A percentile compares a stretch with the other conserved stretches of the same genome.
Evolutionary conservation across 2,888 invertebrate genomes (phyloP).

Genomic region (Sesia bembeciformis): DNA sequence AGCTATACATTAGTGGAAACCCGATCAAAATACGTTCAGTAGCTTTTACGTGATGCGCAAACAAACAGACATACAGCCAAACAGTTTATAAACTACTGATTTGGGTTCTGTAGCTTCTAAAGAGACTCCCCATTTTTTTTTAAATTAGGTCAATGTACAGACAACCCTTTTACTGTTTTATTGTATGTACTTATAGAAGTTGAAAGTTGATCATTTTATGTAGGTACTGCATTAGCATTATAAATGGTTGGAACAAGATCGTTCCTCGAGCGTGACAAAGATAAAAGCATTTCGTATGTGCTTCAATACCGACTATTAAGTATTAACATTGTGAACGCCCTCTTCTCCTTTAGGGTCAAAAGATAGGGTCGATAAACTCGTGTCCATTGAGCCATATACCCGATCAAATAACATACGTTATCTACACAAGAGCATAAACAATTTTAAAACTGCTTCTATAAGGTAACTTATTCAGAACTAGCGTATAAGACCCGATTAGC

Average conservation of each 20-base stretch:
- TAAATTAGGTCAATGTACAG: too few relatives aligned
- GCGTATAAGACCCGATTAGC: too few relatives aligned
- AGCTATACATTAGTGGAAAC: too few relatives aligned
- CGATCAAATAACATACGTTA: conserved; percentile 3
- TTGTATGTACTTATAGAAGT: not conserved
- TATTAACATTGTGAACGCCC: conserved; percentile 54
- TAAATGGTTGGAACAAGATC: conserved; percentile 26
- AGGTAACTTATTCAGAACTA: too few relatives aligned
- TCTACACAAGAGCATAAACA: not conserved
- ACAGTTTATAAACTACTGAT: too few relatives aligned
- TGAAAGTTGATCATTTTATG: not conserved
- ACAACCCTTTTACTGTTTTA: too few relatives aligned
- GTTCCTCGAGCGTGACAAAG: conserved; percentile 46
- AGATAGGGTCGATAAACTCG: conserved; percentile 54
- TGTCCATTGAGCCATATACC: conserved; percentile 43
- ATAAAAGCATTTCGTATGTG: conserved; percentile 50
- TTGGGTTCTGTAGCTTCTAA: too few relatives aligned
- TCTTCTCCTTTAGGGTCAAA: conserved; percentile 51
- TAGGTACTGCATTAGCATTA: conserved; percentile 7
- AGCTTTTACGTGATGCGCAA: too few relatives aligned
- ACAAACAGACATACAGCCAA: too few relatives aligned
- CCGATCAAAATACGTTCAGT: too few relatives aligned
- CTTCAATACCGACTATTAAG: conserved; percentile 32
- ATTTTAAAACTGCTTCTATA: too few relatives aligned
- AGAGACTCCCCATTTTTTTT: too few relatives aligned